A percentile compares a stretch with the other conserved stretches of the same genome.
phyloP scores from a whole-genome alignment of 2,888 invertebrate genomes.

The Drosophila mettleri region DNA sequence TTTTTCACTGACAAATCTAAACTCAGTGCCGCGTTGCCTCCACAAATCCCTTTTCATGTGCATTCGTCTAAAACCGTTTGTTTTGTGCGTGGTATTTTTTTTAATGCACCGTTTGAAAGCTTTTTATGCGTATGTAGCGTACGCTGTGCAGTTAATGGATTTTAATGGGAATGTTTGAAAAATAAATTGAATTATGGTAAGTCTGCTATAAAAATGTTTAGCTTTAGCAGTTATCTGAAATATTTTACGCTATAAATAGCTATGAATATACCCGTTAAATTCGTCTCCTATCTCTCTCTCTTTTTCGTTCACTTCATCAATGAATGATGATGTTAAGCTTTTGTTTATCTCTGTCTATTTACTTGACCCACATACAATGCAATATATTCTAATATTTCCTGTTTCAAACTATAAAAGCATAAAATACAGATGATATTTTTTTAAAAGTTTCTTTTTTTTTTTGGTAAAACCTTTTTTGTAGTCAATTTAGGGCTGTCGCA shows the following conservation, averaged over 20 bases:
- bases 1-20: slow-evolving; percentile 58
- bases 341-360: slow-evolving; percentile 2
- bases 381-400: slow-evolving; percentile 32
- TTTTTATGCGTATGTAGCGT: background rate
- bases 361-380: slow-evolving; percentile 8
- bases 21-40: slow-evolving; percentile 32
- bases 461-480: slow-evolving; percentile 6
- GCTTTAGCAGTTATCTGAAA: background rate
- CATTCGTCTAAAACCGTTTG: slow-evolving; percentile 2
- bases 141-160: slow-evolving; percentile 7
- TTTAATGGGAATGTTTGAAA: background rate
- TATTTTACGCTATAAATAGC: background rate
- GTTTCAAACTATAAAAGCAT: slow-evolving; percentile 9
- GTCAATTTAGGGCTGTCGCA: slow-evolving; percentile 27
- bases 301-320: no score
- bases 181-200: slow-evolving; percentile 4
- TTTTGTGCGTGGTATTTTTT: slow-evolving; percentile 9
- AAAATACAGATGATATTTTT: slow-evolving; percentile 5
- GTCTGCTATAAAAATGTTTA: background rate
- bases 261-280: background rate
- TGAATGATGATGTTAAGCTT: background rate
- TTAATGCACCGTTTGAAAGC: slow-evolving; percentile 24
- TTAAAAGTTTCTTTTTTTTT: slow-evolving; percentile 46
- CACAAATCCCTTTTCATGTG: background rate
- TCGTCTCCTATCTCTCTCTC: background rate